Conservation (phyloP, 2,888 invertebrate species). For the Zelleria hepariella region DNA sequence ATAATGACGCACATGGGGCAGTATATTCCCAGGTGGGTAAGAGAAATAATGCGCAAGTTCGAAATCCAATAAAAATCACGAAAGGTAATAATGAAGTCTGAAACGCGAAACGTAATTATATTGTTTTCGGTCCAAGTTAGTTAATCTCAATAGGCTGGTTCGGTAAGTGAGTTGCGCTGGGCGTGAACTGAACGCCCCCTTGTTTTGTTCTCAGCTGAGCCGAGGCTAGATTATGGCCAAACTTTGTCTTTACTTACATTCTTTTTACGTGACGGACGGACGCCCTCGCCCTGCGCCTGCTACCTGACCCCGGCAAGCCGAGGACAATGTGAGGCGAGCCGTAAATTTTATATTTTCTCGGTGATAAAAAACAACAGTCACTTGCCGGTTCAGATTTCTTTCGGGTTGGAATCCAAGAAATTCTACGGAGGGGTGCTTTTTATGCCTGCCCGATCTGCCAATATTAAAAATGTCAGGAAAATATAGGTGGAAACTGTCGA, state of each 20-base stretch:
- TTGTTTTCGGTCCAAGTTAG: constrained; percentile 40
- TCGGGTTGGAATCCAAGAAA: not conserved
- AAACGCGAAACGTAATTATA: constrained; percentile 40
- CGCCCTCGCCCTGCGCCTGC: not conserved
- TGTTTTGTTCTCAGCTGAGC: not conserved
- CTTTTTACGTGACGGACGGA: not conserved
- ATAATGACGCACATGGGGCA: not conserved
- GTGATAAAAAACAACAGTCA: not conserved
- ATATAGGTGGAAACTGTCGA: not conserved
- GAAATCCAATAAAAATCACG: constrained; percentile 34
- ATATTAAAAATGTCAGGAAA: not conserved
- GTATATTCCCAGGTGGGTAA: not conserved
- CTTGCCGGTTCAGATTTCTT: not conserved
- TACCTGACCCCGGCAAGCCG: not conserved
- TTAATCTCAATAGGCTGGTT: constrained; percentile 38
- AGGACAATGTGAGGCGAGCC: not conserved
- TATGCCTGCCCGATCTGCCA: too few species aligned
- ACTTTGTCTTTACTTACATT: not conserved
- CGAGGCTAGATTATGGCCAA: not conserved
- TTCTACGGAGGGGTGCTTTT: not conserved
- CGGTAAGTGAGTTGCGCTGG: not conserved
- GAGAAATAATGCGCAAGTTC: constrained; percentile 26
- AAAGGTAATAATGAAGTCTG: constrained; percentile 14
- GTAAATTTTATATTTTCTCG: not conserved
- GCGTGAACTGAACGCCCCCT: not conserved